Base-by-base conservation (phyloP, 2,888 invertebrate genomes). In the Ormyrus pomaceus region DNA sequence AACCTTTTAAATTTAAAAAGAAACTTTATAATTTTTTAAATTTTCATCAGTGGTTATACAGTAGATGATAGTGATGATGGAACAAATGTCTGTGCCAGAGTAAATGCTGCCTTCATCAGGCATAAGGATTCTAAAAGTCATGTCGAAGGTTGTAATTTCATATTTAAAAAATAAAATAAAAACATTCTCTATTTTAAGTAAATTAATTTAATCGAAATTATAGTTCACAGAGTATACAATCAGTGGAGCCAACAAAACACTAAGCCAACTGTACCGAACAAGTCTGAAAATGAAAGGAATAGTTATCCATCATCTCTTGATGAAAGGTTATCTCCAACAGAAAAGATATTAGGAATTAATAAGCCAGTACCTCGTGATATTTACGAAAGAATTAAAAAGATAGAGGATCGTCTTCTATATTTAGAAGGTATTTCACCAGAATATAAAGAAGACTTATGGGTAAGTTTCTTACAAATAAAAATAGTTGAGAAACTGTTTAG, bases 381-480 rank as follows among this genome's bases (percentile, higher is more conserved):
- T 53, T 95, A 95, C 86, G 91, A 91, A 79, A 91, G 96, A 51
- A 90, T 97, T 6, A 96, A 96, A 89, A 91, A 91, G 0, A 92
- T 96, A 85, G 97, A 97, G 89, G 94, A 96, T 86, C 93, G 94
- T 83, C 93, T 97, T 69, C 91, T 95, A 7, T 91, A 93, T 81
- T 90, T 97, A 79, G 95, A 97, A 89, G 93, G 95, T 0, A 89
- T 95, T 74, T 96, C 96, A 58, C 96, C 96, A 0, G 97, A 97
- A 89, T 97, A 97, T 87, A 93, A 94, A 46, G 34, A 34, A 4
- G 93, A 94, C 84, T 94, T 95, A 90, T 92, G 93, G 92, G 94
- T 94, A 91, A 89, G 92, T 91, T 56, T 59, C 45, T 2, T 56
- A 13, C 62, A n/a, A 7, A 70, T 10, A 46, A 34, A 34, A 34